Percentiles rank a stretch among this genome's conserved stretches.
Evolutionary conservation across 2,113 vertebrate species (phyloP).

Genomic region (Electrona antarctica): DNA sequence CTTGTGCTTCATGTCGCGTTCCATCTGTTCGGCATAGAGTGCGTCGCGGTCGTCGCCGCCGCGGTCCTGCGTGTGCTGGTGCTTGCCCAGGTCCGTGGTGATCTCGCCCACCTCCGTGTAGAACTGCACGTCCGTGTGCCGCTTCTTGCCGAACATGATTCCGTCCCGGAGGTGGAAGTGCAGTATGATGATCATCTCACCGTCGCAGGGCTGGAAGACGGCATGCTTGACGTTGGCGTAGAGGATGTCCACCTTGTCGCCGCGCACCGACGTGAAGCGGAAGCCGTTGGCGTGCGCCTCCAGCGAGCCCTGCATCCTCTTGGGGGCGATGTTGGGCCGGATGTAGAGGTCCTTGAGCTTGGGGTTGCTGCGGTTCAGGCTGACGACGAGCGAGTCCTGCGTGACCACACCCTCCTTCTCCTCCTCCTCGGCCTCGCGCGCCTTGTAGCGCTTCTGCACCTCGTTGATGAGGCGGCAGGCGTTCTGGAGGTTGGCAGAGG

Average conservation of each 20-base stretch:
- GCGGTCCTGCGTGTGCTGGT: slow-evolving; percentile 97
- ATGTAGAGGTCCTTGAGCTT: slow-evolving; percentile 96
- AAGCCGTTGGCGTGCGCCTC: slow-evolving; percentile 94
- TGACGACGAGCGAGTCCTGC: slow-evolving; percentile 92
- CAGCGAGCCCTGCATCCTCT: slow-evolving; percentile 93
- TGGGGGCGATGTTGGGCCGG: slow-evolving; percentile 93
- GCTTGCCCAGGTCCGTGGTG: slow-evolving; percentile 94
- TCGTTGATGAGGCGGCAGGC: slow-evolving; percentile 97
- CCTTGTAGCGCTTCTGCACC: slow-evolving; percentile 96
- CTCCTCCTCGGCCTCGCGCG: slow-evolving; percentile 92
- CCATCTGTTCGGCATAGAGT: slow-evolving; percentile 96
- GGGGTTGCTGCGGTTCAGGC: slow-evolving; percentile 94
- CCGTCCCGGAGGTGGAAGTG: slow-evolving; percentile 98
- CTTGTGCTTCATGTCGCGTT: slow-evolving; percentile 95
- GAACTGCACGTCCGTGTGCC: slow-evolving; percentile 96
- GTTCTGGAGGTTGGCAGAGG: slow-evolving; percentile 93
- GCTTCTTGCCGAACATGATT: slow-evolving; percentile 96
- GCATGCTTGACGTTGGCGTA: slow-evolving; percentile 97
- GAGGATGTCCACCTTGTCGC: slow-evolving; percentile 95
- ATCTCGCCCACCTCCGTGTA: slow-evolving; percentile 97
- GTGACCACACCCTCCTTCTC: slow-evolving; percentile 98
- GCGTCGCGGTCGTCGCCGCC: slow-evolving; percentile 85
- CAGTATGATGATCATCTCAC: slow-evolving; percentile 96
- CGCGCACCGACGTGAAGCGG: slow-evolving; percentile 92
- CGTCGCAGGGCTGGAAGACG: slow-evolving; percentile 95